phyloP scores from a whole-genome alignment of 2,888 invertebrate species.

The Drosophila prolongata region DNA sequence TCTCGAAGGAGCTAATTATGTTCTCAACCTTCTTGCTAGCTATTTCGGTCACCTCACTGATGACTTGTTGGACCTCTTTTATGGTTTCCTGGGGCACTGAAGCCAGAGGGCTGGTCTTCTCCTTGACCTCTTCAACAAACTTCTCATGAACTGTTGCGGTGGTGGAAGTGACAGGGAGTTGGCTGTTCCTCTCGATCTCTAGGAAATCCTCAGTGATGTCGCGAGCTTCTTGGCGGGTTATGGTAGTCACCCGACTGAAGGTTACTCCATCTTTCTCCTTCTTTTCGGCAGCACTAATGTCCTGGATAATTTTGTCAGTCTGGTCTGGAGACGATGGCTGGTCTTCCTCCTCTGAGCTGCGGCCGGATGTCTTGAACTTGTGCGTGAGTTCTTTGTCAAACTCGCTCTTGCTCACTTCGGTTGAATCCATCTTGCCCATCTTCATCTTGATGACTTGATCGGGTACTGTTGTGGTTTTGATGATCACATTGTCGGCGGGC shows the following conservation, averaged over 20 bases:
- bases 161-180: constrained; percentile 59
- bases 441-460: constrained; percentile 84
- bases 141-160: constrained; percentile 66
- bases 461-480: constrained; percentile 82
- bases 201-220: constrained; percentile 82
- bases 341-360: constrained; percentile 76
- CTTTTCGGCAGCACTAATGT: constrained; percentile 66
- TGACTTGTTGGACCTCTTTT: constrained; percentile 64
- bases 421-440: constrained; percentile 82
- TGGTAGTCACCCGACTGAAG: constrained; percentile 55
- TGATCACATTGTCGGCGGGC: constrained; percentile 84
- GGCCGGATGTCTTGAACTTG: constrained; percentile 83
- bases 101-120: constrained; percentile 60
- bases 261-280: constrained; percentile 56
- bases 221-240: constrained; percentile 75
- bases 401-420: constrained; percentile 83
- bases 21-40: constrained; percentile 76
- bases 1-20: constrained; percentile 75
- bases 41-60: constrained; percentile 66
- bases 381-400: constrained; percentile 84
- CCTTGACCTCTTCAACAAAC: constrained; percentile 74
- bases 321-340: constrained; percentile 61
- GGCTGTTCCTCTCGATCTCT: constrained; percentile 75
- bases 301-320: constrained; percentile 70
- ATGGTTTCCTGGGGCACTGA: constrained; percentile 60